Conservation (phyloP, 2,797 vertebrate genomes). For the Arctocebus calabarensis region DNA sequence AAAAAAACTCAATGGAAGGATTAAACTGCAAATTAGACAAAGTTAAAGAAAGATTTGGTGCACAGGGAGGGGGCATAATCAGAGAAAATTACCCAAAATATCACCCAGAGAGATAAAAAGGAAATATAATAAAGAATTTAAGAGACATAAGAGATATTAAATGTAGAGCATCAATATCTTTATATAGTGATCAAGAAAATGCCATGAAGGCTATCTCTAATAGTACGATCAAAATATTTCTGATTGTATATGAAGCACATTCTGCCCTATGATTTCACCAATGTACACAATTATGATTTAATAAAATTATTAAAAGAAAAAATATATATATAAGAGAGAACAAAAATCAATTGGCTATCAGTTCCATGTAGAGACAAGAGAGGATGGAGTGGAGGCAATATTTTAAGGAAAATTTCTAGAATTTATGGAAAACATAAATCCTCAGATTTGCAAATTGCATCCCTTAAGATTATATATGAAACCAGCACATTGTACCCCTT, state of each 20-base stretch:
- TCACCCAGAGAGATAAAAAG: not conserved
- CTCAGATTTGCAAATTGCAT: not conserved
- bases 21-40: constrained; percentile 29
- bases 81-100: not conserved
- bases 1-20: not conserved
- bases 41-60: not conserved
- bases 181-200: too few species aligned
- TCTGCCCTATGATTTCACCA: too few species aligned
- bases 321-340: not conserved
- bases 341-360: not conserved
- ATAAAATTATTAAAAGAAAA: too few species aligned
- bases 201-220: too few species aligned
- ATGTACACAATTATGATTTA: too few species aligned
- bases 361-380: not conserved
- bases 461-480: too few species aligned
- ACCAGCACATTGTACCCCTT: too few species aligned
- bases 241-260: too few species aligned
- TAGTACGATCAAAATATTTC: too few species aligned
- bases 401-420: constrained; percentile 41
- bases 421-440: constrained; percentile 29
- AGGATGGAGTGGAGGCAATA: not conserved
- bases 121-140: not conserved
- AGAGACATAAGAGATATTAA: not conserved
- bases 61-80: not conserved
- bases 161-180: too few species aligned